Conservation (phyloP, 2,888 invertebrate species). For the Microctonus hyperodae region DNA sequence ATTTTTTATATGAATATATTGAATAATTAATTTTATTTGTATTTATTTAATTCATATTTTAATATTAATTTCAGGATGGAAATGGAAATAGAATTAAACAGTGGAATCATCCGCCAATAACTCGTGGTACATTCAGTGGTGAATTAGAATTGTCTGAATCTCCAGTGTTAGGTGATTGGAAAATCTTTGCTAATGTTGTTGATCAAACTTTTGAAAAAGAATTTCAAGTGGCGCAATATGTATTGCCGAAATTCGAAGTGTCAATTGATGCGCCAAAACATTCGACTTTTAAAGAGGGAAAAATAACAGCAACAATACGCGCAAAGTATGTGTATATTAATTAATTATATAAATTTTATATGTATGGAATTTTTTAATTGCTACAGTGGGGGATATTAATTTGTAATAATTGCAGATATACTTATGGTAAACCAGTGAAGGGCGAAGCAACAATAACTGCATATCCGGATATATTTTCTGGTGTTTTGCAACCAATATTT, state of each 20-base stretch:
- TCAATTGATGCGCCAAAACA: slow-evolving; percentile 83
- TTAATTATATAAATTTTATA: background rate
- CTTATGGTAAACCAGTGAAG: slow-evolving; percentile 84
- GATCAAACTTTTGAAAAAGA: slow-evolving; percentile 74
- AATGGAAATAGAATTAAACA: slow-evolving; percentile 83
- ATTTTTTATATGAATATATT: background rate
- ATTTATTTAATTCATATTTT: slow-evolving; percentile 18
- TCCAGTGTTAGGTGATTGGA: slow-evolving; percentile 90
- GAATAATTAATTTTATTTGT: slow-evolving; percentile 16
- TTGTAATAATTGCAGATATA: slow-evolving; percentile 69
- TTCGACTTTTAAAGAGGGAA: slow-evolving; percentile 80
- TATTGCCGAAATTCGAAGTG: slow-evolving; percentile 93
- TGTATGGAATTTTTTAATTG: no score
- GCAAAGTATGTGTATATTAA: slow-evolving; percentile 73
- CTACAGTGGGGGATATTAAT: no score
- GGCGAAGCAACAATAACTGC: slow-evolving; percentile 87
- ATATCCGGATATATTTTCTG: slow-evolving; percentile 82
- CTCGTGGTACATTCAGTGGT: slow-evolving; percentile 77
- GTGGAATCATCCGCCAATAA: slow-evolving; percentile 73
- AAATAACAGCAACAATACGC: slow-evolving; percentile 79
- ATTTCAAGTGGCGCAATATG: slow-evolving; percentile 88
- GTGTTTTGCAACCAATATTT: slow-evolving; percentile 80
- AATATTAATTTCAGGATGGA: slow-evolving; percentile 70
- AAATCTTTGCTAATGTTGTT: slow-evolving; percentile 73
- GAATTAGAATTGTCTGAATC: slow-evolving; percentile 80